Percentiles rank a stretch among this genome's conserved stretches.
Evolutionary conservation across 2,888 invertebrate species (phyloP).

Genomic region (Litoditis marina): DNA sequence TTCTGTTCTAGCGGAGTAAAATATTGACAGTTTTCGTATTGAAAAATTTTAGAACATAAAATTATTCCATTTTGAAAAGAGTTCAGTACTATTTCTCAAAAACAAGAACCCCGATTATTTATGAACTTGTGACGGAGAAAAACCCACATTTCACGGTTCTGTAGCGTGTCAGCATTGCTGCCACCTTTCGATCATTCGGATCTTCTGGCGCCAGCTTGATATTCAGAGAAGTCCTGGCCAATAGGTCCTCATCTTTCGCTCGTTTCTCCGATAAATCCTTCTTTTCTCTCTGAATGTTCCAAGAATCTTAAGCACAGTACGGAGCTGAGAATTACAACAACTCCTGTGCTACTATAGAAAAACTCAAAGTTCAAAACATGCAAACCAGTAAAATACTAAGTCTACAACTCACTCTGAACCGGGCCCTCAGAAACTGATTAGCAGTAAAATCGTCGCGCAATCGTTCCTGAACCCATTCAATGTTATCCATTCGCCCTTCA

Average conservation of each 20-base stretch:
- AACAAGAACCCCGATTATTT: too few species aligned
- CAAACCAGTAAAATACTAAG: too few species aligned
- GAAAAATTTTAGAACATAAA: conserved; percentile 10
- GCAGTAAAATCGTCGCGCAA: conserved; percentile 91
- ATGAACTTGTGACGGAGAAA: too few species aligned
- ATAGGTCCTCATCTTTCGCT: conserved; percentile 46
- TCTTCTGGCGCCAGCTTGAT: conserved; percentile 45
- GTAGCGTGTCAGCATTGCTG: conserved; percentile 45
- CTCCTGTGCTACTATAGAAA: background rate
- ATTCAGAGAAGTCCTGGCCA: conserved; percentile 41
- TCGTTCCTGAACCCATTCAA: conserved; percentile 75
- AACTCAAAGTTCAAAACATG: too few species aligned
- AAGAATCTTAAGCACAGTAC: too few species aligned
- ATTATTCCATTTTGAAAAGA: too few species aligned
- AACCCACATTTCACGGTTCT: conserved; percentile 47
- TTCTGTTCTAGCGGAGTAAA: too few species aligned
- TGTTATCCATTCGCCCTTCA: conserved; percentile 85
- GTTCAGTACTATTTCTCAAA: too few species aligned
- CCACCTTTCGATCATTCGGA: conserved; percentile 49
- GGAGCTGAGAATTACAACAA: background rate
- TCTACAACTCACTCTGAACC: conserved; percentile 77
- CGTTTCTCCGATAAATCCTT: conserved; percentile 43
- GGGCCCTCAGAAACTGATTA: conserved; percentile 79
- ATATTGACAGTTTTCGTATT: conserved; percentile 8
- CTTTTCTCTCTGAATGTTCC: conserved; percentile 52